These are phyloP conservation scores for Tretioscincus oriximinensis DNA, from an alignment of 2,113 vertebrate species.

Conservation along the genomic window DNA sequence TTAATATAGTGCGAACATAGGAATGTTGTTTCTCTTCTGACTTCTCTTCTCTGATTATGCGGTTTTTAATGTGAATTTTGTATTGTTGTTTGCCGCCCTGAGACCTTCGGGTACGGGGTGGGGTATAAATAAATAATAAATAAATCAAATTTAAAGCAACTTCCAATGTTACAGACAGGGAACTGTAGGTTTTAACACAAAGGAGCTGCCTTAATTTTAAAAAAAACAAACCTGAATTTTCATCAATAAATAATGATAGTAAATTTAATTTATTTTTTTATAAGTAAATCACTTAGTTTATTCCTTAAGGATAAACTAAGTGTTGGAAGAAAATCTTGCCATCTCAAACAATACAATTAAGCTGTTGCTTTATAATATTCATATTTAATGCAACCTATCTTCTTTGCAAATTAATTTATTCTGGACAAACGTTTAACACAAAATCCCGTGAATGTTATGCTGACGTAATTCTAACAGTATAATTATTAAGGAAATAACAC, in stretches of 20 bases:
- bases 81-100: too few species aligned
- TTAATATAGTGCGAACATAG: too few species aligned
- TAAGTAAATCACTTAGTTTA: background rate
- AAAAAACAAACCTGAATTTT: background rate
- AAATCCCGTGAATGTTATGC: background rate
- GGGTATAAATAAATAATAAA: too few species aligned
- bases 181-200: background rate
- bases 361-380: conserved; percentile 45
- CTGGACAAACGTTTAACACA: background rate
- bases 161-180: too few species aligned
- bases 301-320: too few species aligned
- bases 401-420: conserved; percentile 34
- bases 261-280: background rate
- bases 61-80: too few species aligned
- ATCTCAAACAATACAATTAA: conserved; percentile 37
- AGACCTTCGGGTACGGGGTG: too few species aligned
- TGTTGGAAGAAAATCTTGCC: background rate
- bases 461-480: background rate
- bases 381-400: conserved; percentile 37
- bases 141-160: too few species aligned
- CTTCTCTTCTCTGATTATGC: too few species aligned
- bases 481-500: conserved; percentile 30
- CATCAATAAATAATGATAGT: background rate
- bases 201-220: background rate
- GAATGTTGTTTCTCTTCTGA: too few species aligned